These are phyloP conservation scores for Cotesia congregata DNA, from an alignment of 2,888 invertebrate genomes.

Conservation along the genomic window DNA sequence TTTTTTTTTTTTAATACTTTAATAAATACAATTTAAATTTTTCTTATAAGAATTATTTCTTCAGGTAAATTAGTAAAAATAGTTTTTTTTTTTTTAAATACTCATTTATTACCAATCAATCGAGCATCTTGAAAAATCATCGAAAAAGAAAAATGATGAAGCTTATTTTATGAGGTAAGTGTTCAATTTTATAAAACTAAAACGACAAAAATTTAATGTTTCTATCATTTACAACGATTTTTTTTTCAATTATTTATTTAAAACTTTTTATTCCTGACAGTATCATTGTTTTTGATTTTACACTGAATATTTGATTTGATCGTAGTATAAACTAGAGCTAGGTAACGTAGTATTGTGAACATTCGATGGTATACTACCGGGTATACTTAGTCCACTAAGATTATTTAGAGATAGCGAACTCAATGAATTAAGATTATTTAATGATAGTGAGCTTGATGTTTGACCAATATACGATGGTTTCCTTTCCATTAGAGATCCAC, in stretches of 20 bases:
- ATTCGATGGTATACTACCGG: conserved; percentile 57
- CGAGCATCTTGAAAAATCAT: too few species aligned
- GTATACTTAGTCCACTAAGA: conserved; percentile 59
- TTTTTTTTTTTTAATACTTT: too few species aligned
- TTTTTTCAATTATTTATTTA: not conserved
- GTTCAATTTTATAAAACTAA: too few species aligned
- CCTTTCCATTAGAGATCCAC: conserved; percentile 62
- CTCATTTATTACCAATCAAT: too few species aligned
- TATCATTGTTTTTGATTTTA: conserved; percentile 47
- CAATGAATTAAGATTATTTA: conserved; percentile 61
- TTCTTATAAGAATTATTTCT: too few species aligned
- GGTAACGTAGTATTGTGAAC: conserved; percentile 54
- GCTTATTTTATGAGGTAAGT: too few species aligned
- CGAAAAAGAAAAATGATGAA: too few species aligned
- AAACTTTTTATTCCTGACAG: not conserved
- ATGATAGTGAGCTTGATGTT: conserved; percentile 55
- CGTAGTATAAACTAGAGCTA: conserved; percentile 61
- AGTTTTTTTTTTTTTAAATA: too few species aligned
- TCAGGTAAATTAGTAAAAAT: too few species aligned
- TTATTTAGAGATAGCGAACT: conserved; percentile 62
- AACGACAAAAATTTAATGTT: too few species aligned
- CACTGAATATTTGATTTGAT: conserved; percentile 65
- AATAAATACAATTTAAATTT: too few species aligned
- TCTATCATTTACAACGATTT: not conserved
- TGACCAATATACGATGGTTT: conserved; percentile 60